Evolutionary conservation across 1,140 invertebrate genomes (phyloP), one percentile per base, ranked within the genome.

Genomic region (Brachionus koreanus): DNA sequence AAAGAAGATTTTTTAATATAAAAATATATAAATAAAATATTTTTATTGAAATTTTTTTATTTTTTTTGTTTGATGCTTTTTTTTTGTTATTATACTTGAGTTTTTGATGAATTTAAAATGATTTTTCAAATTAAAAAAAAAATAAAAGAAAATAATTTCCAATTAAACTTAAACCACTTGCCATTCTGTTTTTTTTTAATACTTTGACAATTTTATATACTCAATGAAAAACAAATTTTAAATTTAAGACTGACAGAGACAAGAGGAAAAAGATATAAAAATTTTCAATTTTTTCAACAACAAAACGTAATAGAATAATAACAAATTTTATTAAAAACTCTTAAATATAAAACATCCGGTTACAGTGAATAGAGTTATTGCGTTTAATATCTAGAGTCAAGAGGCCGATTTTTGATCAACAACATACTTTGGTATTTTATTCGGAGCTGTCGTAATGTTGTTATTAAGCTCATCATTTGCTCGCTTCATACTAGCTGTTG

Each of bases 381-480:
- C 49, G 49, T 57, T 57, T 57, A 23, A 57, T 57, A 19, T 57
- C 9, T 19, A 57, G 16, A 57, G 19, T 74, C 39, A 74, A 25
- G 69, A 74, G 10, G 69, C 69, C 42, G 69, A 74, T 39, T 74
- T 74, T 46, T 74, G 69, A 74, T 74, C 69, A 23, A 74, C 69
- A 25, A 74, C 42, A 46, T 74, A 74, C 29, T 74, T 74, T 13
- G 69, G 69, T 74, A 74, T 74, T 74, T 74, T 74, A 74, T 74
- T 74, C 12, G 69, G 69, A 9, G 69, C 69, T 74, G 69, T 25
- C 0, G 37, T 74, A 12, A 74, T 46, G 25, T 69, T 69, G 37
- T 43, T 74, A 46, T 74, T 74, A 43, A 74, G 25, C 43, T 74
- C 69, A 12, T 74, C 69, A 25, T 74, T 74, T 5, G 39, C 33